Evolutionary conservation across 2,113 vertebrate species (phyloP).

Genomic region (Corvus hawaiiensis): DNA sequence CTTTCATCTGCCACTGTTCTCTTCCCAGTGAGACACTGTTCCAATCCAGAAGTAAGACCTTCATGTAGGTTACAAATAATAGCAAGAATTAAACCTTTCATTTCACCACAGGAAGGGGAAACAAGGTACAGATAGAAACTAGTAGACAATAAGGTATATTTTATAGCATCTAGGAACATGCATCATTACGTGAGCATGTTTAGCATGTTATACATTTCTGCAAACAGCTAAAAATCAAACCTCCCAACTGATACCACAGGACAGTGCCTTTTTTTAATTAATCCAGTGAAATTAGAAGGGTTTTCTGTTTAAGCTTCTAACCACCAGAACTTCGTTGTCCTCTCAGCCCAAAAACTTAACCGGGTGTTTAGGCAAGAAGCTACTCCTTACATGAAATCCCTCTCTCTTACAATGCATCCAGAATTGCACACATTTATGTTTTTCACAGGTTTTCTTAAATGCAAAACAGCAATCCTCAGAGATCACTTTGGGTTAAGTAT

Average conservation of each 20-base stretch:
- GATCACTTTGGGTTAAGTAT: background rate
- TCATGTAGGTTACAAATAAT: background rate
- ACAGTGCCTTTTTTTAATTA: background rate
- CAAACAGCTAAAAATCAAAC: background rate
- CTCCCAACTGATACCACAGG: background rate
- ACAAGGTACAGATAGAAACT: background rate
- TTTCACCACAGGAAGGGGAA: background rate
- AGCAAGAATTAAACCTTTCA: background rate
- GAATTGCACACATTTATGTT: background rate
- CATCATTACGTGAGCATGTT: background rate
- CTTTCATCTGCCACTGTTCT: background rate
- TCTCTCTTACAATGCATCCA: background rate
- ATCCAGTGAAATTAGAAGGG: background rate
- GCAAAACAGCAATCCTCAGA: background rate
- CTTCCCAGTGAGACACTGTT: background rate
- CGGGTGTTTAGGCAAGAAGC: background rate
- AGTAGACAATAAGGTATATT: background rate
- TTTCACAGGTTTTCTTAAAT: background rate
- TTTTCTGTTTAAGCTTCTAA: background rate
- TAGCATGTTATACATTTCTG: rapidly evolving
- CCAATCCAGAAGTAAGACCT: background rate
- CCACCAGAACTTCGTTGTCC: background rate
- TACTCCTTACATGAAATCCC: background rate
- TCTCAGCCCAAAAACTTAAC: background rate
- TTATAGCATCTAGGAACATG: background rate